These are phyloP conservation scores for Lamellibrachia satsuma DNA, from an alignment of 2,888 invertebrate genomes.

Conservation along the genomic window DNA sequence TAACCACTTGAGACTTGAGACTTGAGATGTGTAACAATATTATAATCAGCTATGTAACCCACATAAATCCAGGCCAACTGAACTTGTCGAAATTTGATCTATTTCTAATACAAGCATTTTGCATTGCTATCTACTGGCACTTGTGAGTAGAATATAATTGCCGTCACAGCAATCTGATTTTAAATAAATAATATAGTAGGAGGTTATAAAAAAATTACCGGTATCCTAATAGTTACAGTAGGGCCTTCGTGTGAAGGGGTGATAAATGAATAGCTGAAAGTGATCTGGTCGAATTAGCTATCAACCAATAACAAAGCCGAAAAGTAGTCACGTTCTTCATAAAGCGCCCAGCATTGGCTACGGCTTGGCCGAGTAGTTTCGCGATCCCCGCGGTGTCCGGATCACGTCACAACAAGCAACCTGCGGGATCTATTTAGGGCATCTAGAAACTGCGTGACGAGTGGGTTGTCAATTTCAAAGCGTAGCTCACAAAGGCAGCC, in stretches of 20 bases:
- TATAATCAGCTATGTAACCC: too few species aligned
- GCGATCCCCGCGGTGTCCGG: not conserved
- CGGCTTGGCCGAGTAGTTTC: not conserved
- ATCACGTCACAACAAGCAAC: not conserved
- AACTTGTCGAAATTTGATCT: too few species aligned
- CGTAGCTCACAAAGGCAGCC: not conserved
- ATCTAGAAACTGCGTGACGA: not conserved
- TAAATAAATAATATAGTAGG: not conserved
- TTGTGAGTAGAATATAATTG: not conserved
- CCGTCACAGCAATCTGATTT: not conserved
- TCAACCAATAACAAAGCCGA: not conserved
- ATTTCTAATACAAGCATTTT: too few species aligned
- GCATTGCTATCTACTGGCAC: not conserved
- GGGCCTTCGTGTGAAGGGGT: not conserved
- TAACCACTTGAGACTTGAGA: too few species aligned
- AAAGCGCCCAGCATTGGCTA: not conserved
- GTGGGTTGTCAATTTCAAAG: constrained; percentile 17
- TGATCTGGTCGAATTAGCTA: not conserved
- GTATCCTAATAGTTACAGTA: not conserved
- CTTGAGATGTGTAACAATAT: too few species aligned
- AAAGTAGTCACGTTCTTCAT: not conserved
- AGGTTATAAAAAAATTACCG: not conserved
- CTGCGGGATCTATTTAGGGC: not conserved
- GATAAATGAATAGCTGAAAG: constrained; percentile 6
- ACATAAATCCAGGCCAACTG: too few species aligned